These are phyloP conservation scores for Clanis bilineata DNA, from an alignment of 2,888 invertebrate genomes.

Conservation along the genomic window DNA sequence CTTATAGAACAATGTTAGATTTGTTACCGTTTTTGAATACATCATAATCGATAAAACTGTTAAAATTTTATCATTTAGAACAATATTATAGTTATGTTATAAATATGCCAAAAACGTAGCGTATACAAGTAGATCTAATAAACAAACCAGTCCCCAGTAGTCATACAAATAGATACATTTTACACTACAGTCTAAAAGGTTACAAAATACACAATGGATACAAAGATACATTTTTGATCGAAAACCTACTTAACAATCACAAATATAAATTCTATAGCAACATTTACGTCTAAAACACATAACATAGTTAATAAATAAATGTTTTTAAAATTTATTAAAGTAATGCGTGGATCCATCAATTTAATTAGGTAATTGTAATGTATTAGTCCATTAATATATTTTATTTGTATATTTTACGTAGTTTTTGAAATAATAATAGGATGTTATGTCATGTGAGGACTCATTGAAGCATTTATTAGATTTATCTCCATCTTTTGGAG, in stretches of 20 bases:
- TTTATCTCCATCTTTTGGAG: too few relatives aligned
- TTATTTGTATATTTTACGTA: neutral
- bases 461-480: too few relatives aligned
- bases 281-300: neutral
- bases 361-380: neutral
- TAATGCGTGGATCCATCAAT: neutral
- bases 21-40: too few relatives aligned
- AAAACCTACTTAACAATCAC: neutral
- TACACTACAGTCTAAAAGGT: neutral
- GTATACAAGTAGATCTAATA: too few relatives aligned
- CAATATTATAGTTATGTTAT: neutral
- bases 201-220: neutral
- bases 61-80: neutral
- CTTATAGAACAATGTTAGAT: too few relatives aligned
- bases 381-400: neutral
- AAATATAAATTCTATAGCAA: neutral
- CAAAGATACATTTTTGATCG: neutral
- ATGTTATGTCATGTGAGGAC: too few relatives aligned
- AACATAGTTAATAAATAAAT: neutral
- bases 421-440: too few relatives aligned
- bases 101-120: neutral
- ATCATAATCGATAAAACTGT: too few relatives aligned
- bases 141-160: neutral
- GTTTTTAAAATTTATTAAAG: neutral
- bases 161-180: neutral